Evolutionary conservation across 1,140 invertebrate species (phyloP).

Genomic region (Batillaria attramentaria): DNA sequence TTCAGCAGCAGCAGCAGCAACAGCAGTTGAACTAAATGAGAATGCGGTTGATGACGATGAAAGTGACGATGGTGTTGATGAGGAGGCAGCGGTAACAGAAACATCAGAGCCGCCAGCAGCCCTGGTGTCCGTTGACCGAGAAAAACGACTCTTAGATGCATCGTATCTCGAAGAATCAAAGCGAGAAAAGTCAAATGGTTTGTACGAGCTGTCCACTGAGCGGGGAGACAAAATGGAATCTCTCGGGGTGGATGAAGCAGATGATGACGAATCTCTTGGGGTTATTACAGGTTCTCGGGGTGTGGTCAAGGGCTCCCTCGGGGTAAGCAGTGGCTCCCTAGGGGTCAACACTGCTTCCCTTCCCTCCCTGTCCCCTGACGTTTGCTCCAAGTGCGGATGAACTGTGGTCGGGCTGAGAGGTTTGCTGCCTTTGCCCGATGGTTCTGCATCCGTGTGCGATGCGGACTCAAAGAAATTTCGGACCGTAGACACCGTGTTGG

Average conservation of each 20-base stretch:
- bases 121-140: neutral
- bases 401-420: slow-evolving; percentile 18
- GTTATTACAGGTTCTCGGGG: neutral
- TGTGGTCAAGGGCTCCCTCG: neutral
- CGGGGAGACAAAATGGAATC: slow-evolving; percentile 12
- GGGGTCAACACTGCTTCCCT: neutral
- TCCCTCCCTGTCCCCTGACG: slow-evolving; percentile 3
- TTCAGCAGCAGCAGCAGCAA: slow-evolving; percentile 23
- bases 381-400: neutral
- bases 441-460: slow-evolving; percentile 1
- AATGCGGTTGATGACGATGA: neutral
- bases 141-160: slow-evolving; percentile 17
- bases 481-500: slow-evolving; percentile 61
- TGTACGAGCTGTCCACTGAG: neutral
- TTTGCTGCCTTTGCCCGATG: neutral
- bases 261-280: neutral
- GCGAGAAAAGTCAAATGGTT: no score
- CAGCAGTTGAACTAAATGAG: neutral
- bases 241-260: no score
- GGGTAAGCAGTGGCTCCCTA: neutral
- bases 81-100: no score
- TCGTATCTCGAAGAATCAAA: slow-evolving; percentile 9
- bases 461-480: slow-evolving; percentile 61
- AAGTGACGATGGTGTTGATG: neutral
- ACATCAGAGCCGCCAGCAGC: neutral